A percentile compares a stretch with the other conserved stretches of the same genome.
Conservation (phyloP, 2,888 invertebrate genomes). For the Cylloceria caligata region DNA sequence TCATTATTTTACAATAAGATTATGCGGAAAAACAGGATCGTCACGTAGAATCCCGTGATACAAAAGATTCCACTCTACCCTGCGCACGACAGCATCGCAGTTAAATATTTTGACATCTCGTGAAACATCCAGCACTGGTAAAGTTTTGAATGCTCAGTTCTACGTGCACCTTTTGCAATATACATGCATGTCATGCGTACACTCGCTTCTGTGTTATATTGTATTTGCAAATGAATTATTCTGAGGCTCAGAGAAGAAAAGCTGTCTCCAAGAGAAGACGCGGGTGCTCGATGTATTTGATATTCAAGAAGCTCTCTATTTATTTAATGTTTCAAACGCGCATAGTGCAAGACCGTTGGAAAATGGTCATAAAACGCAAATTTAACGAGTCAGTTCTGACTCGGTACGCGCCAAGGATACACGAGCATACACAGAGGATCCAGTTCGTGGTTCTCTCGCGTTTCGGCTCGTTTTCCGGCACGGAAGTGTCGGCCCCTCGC, state of each 20-base stretch:
- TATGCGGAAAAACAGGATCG: too few species aligned
- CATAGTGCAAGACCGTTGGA: background rate
- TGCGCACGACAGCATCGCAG: background rate
- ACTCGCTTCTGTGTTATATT: background rate
- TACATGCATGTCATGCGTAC: background rate
- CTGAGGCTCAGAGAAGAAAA: background rate
- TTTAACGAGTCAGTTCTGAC: constrained; percentile 16
- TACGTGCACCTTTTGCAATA: background rate
- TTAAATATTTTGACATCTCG: background rate
- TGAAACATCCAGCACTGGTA: background rate
- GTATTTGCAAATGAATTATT: constrained; percentile 42
- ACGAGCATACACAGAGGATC: background rate
- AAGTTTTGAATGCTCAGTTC: background rate
- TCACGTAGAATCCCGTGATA: too few species aligned
- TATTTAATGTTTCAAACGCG: constrained; percentile 13
- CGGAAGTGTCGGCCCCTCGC: constrained; percentile 23
- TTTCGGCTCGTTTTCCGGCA: constrained; percentile 18
- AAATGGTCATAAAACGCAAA: constrained; percentile 33
- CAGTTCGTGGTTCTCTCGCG: background rate
- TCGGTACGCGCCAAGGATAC: background rate
- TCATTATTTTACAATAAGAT: too few species aligned
- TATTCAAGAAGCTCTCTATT: constrained; percentile 14
- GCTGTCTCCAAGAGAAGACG: background rate
- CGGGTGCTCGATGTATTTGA: constrained; percentile 25
- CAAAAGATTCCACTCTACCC: background rate